These are phyloP conservation scores for Leucophenga varia DNA, from an alignment of 1,140 invertebrate species.

Conservation along the genomic window DNA sequence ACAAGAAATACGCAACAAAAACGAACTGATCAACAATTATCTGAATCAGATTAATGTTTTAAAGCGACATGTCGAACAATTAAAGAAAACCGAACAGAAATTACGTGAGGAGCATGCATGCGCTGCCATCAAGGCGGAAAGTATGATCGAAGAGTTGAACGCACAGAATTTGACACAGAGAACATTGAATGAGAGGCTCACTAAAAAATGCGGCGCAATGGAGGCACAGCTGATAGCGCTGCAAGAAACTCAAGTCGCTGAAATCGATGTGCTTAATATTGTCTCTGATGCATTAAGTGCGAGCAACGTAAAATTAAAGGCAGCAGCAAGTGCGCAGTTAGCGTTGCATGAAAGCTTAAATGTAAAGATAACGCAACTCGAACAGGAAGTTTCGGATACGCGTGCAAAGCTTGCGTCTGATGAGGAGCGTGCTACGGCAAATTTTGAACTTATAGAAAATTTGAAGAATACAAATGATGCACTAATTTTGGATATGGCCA, in stretches of 20 bases:
- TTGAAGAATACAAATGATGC: constrained; percentile 38
- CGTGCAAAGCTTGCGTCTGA: constrained; percentile 21
- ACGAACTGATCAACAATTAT: constrained; percentile 49
- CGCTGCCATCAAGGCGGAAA: constrained; percentile 32
- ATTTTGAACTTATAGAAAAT: constrained; percentile 35
- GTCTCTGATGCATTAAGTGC: constrained; percentile 37
- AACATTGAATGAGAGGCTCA: constrained; percentile 36
- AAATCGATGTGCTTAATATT: constrained; percentile 25
- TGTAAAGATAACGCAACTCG: constrained; percentile 27
- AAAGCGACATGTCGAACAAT: constrained; percentile 42
- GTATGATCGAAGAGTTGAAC: constrained; percentile 33
- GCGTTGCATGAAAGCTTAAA: constrained; percentile 21
- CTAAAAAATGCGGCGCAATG: constrained; percentile 23
- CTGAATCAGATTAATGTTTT: constrained; percentile 47
- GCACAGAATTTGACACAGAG: constrained; percentile 37
- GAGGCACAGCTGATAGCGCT: constrained; percentile 38
- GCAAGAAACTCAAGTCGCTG: constrained; percentile 22
- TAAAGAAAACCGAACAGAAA: constrained; percentile 45
- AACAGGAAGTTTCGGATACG: constrained; percentile 30
- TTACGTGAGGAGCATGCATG: constrained; percentile 40
- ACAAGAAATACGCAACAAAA: constrained; percentile 50
- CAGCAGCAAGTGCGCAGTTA: constrained; percentile 21
- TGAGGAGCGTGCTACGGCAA: constrained; percentile 26
- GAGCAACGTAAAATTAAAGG: constrained; percentile 35
- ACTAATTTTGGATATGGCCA: constrained; percentile 26